A percentile compares a stretch with the other conserved stretches of the same genome.
phyloP scores from a whole-genome alignment of 1,140 invertebrate genomes.

The Himalopsyche phryganea region DNA sequence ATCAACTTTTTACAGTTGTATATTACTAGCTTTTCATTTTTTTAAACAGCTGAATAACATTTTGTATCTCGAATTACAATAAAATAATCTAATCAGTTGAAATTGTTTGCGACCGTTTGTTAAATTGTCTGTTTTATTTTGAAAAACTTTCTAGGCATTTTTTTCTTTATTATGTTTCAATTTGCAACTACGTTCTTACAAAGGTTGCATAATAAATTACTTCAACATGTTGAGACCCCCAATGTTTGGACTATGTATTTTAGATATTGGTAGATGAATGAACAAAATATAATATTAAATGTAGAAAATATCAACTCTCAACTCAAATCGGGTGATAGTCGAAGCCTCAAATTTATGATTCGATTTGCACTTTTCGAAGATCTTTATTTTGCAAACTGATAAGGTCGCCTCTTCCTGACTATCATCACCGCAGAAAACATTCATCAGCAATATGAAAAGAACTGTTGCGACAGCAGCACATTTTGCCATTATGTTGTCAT shows the following conservation, averaged over 20 bases:
- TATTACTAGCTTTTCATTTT: too few relatives aligned
- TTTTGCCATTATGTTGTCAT: constrained; percentile 25
- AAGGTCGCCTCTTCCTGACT: constrained; percentile 22
- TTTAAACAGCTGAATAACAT: too few relatives aligned
- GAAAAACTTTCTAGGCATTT: too few relatives aligned
- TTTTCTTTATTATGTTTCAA: too few relatives aligned
- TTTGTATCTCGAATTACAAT: too few relatives aligned
- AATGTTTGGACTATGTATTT: constrained; percentile 30
- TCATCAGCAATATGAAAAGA: constrained; percentile 30
- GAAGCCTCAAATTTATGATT: constrained; percentile 15
- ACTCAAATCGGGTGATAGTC: constrained; percentile 25
- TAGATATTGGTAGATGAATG: constrained; percentile 27
- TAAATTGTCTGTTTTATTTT: too few relatives aligned
- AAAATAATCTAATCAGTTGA: too few relatives aligned
- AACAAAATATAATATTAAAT: constrained; percentile 32
- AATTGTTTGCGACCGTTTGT: too few relatives aligned
- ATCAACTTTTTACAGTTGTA: not conserved
- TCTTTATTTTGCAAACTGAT: not conserved
- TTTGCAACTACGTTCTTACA: not conserved
- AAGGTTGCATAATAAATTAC: not conserved
- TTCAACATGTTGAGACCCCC: constrained; percentile 7
- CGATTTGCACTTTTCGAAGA: too few relatives aligned
- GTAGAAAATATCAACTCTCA: constrained; percentile 24
- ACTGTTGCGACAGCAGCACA: not conserved
- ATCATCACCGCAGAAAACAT: constrained; percentile 17